Evolutionary conservation across 2,888 invertebrate genomes (phyloP), one percentile per base, ranked within the genome.

Genomic region (Drosophila putrida): DNA sequence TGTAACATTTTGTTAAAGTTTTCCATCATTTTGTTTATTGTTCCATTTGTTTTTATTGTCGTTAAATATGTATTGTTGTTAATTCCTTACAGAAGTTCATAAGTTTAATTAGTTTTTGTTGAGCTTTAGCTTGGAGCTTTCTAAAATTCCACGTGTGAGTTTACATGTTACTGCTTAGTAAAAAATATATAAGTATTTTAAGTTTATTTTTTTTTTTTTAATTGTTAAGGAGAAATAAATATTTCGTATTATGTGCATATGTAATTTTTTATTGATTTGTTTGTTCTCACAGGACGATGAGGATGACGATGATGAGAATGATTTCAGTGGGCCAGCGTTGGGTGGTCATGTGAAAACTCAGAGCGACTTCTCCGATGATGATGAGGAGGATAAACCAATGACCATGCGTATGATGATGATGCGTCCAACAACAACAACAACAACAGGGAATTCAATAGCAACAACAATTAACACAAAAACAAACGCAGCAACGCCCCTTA

Each of bases 301-400:
- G 27, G 31, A 31, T 31, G 88, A 91, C 46, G 90, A 89, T 27
- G 93, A 94, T 78, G 94, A 94, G 78, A 91, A 93, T 73, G 92
- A 92, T 75, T 92, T 88, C 69, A 92, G 92, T 87, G 93, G 92
- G 28, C 92, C 92, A 53, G 91, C 92, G 31, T 78, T 92, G 71
- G 92, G 92, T 64, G 93, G 93, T 11, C 92, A 87, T 68, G 88
- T 92, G 43, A 91, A 92, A 78, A 91, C 91, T 44, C 91, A 90
- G 59, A 92, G 92, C 72, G 93, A 93, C 77, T 92, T 89, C 76
- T 92, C 92, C 10, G 93, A 92, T 4, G 78, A 93, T 49, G 85
- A 86, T 31, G 93, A 93, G 66, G 93, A 93, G 71, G 94, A 94
- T 65, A 91, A 91, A 69, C 93, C 93, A 35, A 91, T 92, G 66